Evolutionary conservation across 2,797 vertebrate genomes (phyloP), one percentile per base, ranked within the genome.

Genomic region (Lepus townsendii): DNA sequence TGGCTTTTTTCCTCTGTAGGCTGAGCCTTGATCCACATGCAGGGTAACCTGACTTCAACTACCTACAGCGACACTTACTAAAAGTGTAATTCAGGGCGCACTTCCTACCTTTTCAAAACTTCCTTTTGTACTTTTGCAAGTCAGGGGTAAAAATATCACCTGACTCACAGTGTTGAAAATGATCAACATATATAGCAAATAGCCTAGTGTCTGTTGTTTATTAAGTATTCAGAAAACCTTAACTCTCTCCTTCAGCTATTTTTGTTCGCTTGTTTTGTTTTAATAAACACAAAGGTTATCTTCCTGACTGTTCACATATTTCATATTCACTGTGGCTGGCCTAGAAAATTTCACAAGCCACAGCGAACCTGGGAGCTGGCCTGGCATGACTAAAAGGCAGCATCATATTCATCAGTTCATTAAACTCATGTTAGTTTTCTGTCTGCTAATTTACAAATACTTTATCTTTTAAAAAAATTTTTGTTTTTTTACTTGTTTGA

Each of bases 101-200:
- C 35, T 63, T 88, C 24, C 75, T 83, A 83, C 76, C n/a, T 42
- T 82, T 68, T 88, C n/a, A 47, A 47, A 86, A 87, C 5, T 87
- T 93, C 62, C 78, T 3, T 73, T 95, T 90, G 12, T 5, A 76
- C 42, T 91, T 84, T 71, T 88, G n/a, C 68, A 97, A 92, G 85
- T 75, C 88, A 90, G 73, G 62, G 69, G 30, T 85, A 57, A 77
- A 94, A 71, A 35, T 16, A 80, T 38, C 62, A 88, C 57, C 50
- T 24, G 73, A 42, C 13, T 77, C 60, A 71, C 4, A 30, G 20
- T 50, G 54, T 78, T 86, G 52, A 79, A 60, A 27, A 68, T 94
- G 27, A 68, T 63, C 62, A 20, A 11, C 20, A 22, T 10, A 22
- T 10, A 63, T 87, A 80, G 7, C 8, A 9, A 60, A 16, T 38